Percentiles rank a stretch among this genome's conserved stretches.
These are phyloP conservation scores for Sceliomorpha sp. DNA, from an alignment of 2,888 invertebrate species.

Conservation along the genomic window DNA sequence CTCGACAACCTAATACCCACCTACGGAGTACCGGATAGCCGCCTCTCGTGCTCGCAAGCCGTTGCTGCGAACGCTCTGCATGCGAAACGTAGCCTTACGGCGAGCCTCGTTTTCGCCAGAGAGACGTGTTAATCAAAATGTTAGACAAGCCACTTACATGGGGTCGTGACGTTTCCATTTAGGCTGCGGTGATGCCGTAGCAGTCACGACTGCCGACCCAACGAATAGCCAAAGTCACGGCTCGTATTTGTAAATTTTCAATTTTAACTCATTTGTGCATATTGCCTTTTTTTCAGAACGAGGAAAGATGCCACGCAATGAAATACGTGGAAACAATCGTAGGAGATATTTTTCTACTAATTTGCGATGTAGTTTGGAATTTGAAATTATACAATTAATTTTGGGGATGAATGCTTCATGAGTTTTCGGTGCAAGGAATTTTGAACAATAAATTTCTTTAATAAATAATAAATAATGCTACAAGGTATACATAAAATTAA, in stretches of 20 bases:
- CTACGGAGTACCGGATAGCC: conserved; percentile 68
- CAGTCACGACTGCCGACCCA: conserved; percentile 53
- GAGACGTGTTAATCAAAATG: conserved; percentile 80
- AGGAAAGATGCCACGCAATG: too few species aligned
- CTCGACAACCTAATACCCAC: conserved; percentile 79
- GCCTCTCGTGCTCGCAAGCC: conserved; percentile 64
- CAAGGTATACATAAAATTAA: too few species aligned
- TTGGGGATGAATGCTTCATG: too few species aligned
- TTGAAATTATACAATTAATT: too few species aligned
- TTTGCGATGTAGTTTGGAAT: too few species aligned
- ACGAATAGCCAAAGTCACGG: conserved; percentile 25
- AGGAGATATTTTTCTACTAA: too few species aligned
- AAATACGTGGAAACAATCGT: too few species aligned
- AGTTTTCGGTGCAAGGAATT: too few species aligned
- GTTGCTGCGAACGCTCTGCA: conserved; percentile 54
- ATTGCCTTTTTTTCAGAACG: conserved; percentile 3
- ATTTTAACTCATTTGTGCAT: conserved; percentile 38
- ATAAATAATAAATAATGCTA: too few species aligned
- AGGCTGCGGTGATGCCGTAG: conserved; percentile 61
- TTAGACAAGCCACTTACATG: conserved; percentile 80
- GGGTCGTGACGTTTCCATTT: conserved; percentile 79
- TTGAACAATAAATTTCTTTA: too few species aligned
- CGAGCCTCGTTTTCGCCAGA: conserved; percentile 62
- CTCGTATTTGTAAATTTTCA: conserved; percentile 38
- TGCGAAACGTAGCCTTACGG: conserved; percentile 59